Evolutionary conservation across 1,140 invertebrate species (phyloP), one percentile per base, ranked within the genome.

Genomic region (Brachionus paranguensis): DNA sequence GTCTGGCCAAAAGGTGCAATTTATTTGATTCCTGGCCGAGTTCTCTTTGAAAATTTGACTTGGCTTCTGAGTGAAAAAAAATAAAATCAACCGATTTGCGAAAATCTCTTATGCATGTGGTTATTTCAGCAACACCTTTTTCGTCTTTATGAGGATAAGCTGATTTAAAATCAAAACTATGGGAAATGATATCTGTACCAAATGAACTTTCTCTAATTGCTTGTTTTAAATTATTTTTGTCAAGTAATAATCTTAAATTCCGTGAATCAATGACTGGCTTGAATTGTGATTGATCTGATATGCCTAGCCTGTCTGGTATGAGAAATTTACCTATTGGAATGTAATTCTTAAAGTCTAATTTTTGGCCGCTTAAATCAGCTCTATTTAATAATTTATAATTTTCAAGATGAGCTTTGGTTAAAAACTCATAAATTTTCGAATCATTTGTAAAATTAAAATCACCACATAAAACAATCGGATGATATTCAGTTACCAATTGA

Each of bases 401-500:
- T 20, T 64, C 17, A 12, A 81, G 53, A 5, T 81, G 60, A 14
- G 78, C 55, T 27, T 68, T 12, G 5, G 6, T 60, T 20, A 96
- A 88, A 65, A 95, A 92, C 72, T 92, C 89, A 86, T 95, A 93
- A 0, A 96, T 91, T 4, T 92, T 90, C 47, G 93, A 93, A 55
- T 92, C 87, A 0, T 94, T 93, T 85, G 92, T 89, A 6, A 93
- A 92, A 89, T 98, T 98, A 74, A 97, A 94, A 88, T 98, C 96
- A 0, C 96, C 96, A 10, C 94, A 93, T 65, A 97, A 83, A 83
- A 98, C 92, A 2, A 95, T 91, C 0, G 96, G 95, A 68, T 93
- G 88, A 87, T 94, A 93, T 24, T 86, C 85, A 12, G 89, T 81
- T 5, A 84, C n/a, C 10, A 85, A 90, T 60, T 89, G 87, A 50